Evolutionary conservation across 2,797 vertebrate genomes (phyloP).

Genomic region (Simalia tracyae): DNA sequence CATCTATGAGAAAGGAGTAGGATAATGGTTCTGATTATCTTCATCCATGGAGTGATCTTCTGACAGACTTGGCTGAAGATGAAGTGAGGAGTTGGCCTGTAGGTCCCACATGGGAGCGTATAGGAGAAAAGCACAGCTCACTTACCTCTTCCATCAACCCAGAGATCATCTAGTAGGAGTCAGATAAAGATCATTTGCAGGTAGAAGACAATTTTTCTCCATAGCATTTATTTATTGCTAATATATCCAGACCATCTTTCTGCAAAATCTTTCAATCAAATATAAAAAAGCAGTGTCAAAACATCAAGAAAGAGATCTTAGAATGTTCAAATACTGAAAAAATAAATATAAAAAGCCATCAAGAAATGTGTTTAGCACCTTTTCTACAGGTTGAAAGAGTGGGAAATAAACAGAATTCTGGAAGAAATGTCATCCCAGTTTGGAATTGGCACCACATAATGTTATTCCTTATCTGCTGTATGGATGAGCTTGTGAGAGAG

Average conservation of each 20-base stretch:
- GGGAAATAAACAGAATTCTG: no score
- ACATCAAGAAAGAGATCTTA: no score
- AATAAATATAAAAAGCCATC: no score
- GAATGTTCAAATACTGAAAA: no score
- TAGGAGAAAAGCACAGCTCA: neutral
- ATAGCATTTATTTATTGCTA: neutral
- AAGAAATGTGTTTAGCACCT: no score
- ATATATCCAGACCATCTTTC: neutral
- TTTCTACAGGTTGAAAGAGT: no score
- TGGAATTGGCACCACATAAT: no score
- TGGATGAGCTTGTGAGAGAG: no score
- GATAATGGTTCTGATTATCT: neutral
- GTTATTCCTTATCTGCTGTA: no score
- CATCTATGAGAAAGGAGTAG: neutral
- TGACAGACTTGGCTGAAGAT: neutral
- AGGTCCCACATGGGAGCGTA: neutral
- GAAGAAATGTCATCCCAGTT: no score
- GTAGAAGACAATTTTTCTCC: neutral
- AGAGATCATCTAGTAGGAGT: neutral
- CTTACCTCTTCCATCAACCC: neutral
- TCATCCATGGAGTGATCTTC: neutral
- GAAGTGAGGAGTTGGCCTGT: no score
- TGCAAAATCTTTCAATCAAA: neutral
- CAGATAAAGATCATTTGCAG: neutral
- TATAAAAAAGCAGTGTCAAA: neutral